Evolutionary conservation across 1,140 invertebrate genomes (phyloP), one percentile per base, ranked within the genome.

Genomic region (Bombus impatiens): DNA sequence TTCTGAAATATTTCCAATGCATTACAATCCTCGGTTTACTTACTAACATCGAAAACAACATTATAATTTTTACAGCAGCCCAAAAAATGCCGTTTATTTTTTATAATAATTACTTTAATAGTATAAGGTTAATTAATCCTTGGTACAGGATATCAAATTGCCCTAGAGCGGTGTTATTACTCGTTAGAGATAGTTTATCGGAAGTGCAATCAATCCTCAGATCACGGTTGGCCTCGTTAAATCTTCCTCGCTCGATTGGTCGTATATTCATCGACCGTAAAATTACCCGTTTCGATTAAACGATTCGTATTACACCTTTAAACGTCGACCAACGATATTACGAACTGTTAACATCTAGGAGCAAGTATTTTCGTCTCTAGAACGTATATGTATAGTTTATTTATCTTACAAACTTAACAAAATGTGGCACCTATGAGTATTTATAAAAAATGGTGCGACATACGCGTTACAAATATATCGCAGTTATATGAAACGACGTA

Each of bases 131-230:
- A 68, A 68, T 37, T 22, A 68, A 25, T 37, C 2, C 9, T 10
- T 25, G 67, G 22, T 68, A 4, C 3, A 0, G 18, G 25, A 6
- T 40, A 71, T 71, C 10, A 3, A 22, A 71, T 71, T 40, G 40
- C 28, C 37, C 25, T 9, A 37, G 22, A 25, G 32, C 18, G 32
- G 44, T 13, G 53, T 44, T 35, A 59, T 82, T 76, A 47, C 5
- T 6, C 35, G 57, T 68, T 6, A 32, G 1, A 32, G 47, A 72
- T 42, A 79, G 44, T 72, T 44, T 72, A 82, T 72, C 68, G 47
- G 22, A 42, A 12, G 68, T 40, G 25, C n/a, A 83, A 83, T 83
- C 76, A 83, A 83, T 83, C 35, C 32, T 22, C 32, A 68, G 35
- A 25, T 47, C 59, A 28, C 32, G 15, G 62, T 42, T 72, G 44